Base-by-base conservation (phyloP, 2,888 invertebrate genomes). In the Agriopis aurantiaria region DNA sequence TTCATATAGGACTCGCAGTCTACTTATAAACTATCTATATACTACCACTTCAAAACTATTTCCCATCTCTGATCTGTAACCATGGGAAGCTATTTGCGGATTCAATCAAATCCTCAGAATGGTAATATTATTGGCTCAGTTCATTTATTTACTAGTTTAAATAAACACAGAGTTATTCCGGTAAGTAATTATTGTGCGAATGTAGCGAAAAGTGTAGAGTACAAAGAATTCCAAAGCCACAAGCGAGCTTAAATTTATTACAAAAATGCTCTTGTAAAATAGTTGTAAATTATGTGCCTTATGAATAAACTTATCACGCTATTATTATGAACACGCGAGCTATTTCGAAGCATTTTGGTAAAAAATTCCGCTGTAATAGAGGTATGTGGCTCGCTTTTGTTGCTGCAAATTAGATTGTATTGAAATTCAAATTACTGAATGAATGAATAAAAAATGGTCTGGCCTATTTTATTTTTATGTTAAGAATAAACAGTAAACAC, bases 71-170 rank as follows among this genome's bases (percentile, higher is more conserved):
- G 80, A 46, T 72, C 72, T 72, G 79, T 85, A 85, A 84, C 87
- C 86, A 91, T 91, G 90, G 88, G 91, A 92, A 91, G 88, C 88
- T 91, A 91, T 92, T 92, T 91, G 92, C 89, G 89, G 90, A 89
- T 91, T 91, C 89, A 91, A 93, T 93, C 92, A 92, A 92, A 91
- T 89, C 88, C 85, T 86, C 88, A 86, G 84, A 90, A 90, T 88
- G 84, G 86, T 90, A 87, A 88, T 91, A 86, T 87, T 88, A 90
- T 89, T 85, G 81, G 85, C 84, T 88, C 77, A 84, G 86, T 88
- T 84, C 82, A 83, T 85, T 86, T 84, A 84, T 86, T 80, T 82
- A 75, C 78, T 72, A 71, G 77, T 76, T 80, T 80, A 79, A 83
- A 79, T 80, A 64, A 68, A 68, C 52, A 49, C 56, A 40, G 33